Evolutionary conservation across 2,888 invertebrate species (phyloP).

Genomic region (Notocelia uddmanniana): DNA sequence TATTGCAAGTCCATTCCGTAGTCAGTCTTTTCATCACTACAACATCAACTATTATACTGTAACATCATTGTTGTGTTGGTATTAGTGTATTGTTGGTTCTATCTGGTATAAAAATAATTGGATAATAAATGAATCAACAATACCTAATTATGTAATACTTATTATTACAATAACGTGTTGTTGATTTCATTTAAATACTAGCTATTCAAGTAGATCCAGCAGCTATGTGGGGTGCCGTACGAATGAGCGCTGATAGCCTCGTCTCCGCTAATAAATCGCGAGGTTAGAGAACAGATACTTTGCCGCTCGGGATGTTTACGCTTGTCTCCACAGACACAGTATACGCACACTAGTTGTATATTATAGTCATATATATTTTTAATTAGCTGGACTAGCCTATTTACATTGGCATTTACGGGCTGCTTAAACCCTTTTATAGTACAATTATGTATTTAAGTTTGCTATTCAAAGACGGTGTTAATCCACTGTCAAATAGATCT

Average conservation of each 20-base stretch:
- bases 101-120: no score
- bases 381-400: not conserved
- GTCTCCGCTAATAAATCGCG: slow-evolving; percentile 38
- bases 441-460: no score
- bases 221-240: not conserved
- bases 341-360: not conserved
- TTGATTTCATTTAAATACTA: not conserved
- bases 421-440: not conserved
- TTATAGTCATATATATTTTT: not conserved
- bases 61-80: no score
- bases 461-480: not conserved
- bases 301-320: slow-evolving; percentile 29
- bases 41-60: no score
- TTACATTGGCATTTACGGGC: not conserved
- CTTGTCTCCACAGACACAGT: not conserved
- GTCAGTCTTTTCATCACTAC: no score
- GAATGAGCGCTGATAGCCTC: slow-evolving; percentile 28
- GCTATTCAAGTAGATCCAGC: no score
- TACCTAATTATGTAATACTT: not conserved
- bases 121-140: no score
- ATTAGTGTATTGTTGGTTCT: no score
- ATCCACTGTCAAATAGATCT: not conserved
- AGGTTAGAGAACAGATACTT: slow-evolving; percentile 40
- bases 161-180: not conserved
- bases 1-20: no score